Evolutionary conservation across 2,797 vertebrate species (phyloP).

Genomic region (Microctenopoma stevenorrisi): DNA sequence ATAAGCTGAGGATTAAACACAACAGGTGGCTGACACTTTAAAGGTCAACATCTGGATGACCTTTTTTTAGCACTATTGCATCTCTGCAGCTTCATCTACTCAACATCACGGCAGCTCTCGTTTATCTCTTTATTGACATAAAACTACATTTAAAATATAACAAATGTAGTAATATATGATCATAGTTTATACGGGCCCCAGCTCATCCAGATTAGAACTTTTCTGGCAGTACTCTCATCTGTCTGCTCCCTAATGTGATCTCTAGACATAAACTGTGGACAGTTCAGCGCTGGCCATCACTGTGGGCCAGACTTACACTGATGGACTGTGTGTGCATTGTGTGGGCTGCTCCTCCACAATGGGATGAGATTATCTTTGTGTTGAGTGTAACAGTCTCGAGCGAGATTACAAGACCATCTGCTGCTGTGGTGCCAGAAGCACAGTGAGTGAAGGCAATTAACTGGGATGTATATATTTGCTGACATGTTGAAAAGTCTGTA

Average conservation of each 20-base stretch:
- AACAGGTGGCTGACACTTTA: slow-evolving; percentile 34
- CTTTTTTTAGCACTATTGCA: slow-evolving; percentile 14
- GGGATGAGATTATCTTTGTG: slow-evolving; percentile 56
- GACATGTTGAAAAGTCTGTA: not conserved
- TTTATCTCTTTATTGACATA: not conserved
- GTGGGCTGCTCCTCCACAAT: slow-evolving; percentile 23
- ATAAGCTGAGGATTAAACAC: slow-evolving; percentile 46
- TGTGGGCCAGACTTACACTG: not conserved
- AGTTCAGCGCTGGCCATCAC: not conserved
- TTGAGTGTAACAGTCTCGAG: slow-evolving; percentile 45
- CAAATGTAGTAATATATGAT: too few species aligned
- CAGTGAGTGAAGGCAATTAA: slow-evolving; percentile 56
- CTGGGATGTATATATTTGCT: not conserved
- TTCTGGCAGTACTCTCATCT: too few species aligned
- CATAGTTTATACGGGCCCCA: too few species aligned
- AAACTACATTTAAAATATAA: not conserved
- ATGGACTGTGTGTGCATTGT: not conserved
- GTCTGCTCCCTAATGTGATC: too few species aligned
- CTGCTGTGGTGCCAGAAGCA: slow-evolving; percentile 43
- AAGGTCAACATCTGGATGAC: slow-evolving; percentile 55
- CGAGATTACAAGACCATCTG: slow-evolving; percentile 68
- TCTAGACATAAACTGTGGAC: not conserved
- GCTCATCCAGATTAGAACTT: too few species aligned
- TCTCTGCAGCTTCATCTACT: not conserved
- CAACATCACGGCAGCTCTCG: not conserved